Evolutionary conservation across 2,888 invertebrate species (phyloP).

Genomic region (Xestobium rufovillosum): DNA sequence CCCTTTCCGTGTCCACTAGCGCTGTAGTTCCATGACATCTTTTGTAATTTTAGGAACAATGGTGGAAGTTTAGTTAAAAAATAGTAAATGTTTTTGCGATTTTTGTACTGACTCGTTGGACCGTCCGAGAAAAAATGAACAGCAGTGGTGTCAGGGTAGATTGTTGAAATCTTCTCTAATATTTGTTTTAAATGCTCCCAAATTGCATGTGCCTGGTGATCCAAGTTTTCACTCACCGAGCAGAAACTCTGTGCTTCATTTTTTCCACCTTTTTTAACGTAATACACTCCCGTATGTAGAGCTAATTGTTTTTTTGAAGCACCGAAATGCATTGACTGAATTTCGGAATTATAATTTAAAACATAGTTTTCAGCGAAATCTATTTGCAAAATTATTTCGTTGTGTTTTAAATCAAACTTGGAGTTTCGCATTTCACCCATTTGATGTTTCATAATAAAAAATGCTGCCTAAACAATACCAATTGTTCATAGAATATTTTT

Average conservation of each 20-base stretch:
- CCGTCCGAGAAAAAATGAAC: conserved; percentile 15
- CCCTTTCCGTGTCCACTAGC: conserved; percentile 12
- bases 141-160: conserved; percentile 7
- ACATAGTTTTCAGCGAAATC: conserved; percentile 17
- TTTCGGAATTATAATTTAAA: conserved; percentile 13
- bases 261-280: conserved; percentile 5
- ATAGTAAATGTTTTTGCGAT: conserved; percentile 3
- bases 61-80: neutral
- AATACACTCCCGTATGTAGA: conserved; percentile 14
- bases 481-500: neutral
- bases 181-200: conserved; percentile 13
- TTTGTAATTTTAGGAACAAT: conserved; percentile 5
- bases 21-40: conserved; percentile 7
- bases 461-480: too few species aligned
- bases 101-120: too few species aligned
- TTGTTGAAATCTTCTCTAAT: conserved; percentile 5
- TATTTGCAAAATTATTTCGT: conserved; percentile 15
- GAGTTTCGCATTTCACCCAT: conserved; percentile 9
- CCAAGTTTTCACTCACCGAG: conserved; percentile 14
- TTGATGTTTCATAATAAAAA: conserved; percentile 9
- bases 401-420: neutral
- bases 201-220: conserved; percentile 14
- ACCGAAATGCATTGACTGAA: conserved; percentile 17
- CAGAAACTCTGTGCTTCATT: conserved; percentile 11
- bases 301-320: conserved; percentile 14